Conservation (phyloP, 92 coral and sea anemone species). For the Parazoanthus atlanticus region DNA sequence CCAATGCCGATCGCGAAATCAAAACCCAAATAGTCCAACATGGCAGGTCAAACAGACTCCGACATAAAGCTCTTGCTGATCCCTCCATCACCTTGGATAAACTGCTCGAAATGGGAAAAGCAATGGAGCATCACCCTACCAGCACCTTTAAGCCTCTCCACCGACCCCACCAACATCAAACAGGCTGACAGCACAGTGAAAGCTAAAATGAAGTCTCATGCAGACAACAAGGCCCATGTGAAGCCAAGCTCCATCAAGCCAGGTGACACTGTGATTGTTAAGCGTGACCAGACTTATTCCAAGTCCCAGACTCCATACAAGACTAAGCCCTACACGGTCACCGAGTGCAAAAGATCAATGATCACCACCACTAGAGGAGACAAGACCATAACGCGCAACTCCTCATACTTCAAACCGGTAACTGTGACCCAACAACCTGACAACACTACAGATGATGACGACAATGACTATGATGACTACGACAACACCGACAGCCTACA, state of each 20-base stretch:
- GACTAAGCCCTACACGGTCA: constrained; percentile 57
- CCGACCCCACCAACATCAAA: constrained; percentile 26
- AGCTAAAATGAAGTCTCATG: constrained; percentile 60
- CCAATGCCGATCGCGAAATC: constrained; percentile 37
- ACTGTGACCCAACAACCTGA: not conserved
- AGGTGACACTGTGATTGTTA: constrained; percentile 60
- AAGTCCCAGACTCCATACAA: constrained; percentile 58
- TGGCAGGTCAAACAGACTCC: not conserved
- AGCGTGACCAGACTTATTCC: constrained; percentile 46
- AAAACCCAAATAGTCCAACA: constrained; percentile 48
- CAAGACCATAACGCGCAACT: constrained; percentile 30
- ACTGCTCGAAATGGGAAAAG: too few species aligned
- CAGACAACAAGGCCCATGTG: constrained; percentile 55
- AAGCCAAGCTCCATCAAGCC: constrained; percentile 51
- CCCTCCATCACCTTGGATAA: too few species aligned
- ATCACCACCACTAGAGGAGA: constrained; percentile 45
- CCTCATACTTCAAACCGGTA: constrained; percentile 34
- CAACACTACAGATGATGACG: constrained; percentile 9
- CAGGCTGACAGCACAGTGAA: constrained; percentile 51
- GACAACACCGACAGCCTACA: not conserved
- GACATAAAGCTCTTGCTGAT: not conserved
- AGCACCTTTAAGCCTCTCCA: not conserved
- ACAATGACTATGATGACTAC: not conserved
- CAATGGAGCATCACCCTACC: too few species aligned
- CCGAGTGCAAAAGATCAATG: constrained; percentile 67